Evolutionary conservation across 2,113 vertebrate species (phyloP), one percentile per base, ranked within the genome.

Genomic region (Zapornia atra): DNA sequence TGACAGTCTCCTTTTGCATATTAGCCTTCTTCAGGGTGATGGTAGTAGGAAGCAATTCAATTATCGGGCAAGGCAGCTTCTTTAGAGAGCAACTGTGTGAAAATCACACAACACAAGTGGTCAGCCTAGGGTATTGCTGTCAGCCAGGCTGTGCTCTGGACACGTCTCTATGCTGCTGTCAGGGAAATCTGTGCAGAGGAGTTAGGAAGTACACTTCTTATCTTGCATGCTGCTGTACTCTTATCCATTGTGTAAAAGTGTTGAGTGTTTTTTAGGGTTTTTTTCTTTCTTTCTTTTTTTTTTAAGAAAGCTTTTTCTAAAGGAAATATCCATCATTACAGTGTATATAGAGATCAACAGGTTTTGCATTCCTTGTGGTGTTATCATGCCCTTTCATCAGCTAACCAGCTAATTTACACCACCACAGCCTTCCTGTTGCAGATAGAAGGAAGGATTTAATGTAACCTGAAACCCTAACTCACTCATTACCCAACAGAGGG

Each of bases 401-500:
- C 59, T 92, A 96, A 96, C 72, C 78, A 95, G 82, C 40, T 95
- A 95, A 95, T 96, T 95, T 97, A 95, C 88, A 96, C 95, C 63
- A 92, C 51, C n/a, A 48, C 60, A 82, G 54, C 25, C 87, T 96
- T 95, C 84, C 85, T 96, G 80, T 94, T 91, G 87, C 33, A 90
- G 90, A 88, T 59, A 94, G 91, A 95, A 88, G 42, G 91, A 94
- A 93, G 82, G 71, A 91, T 90, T 96, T 94, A 63, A 75, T 94
- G 92, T 79, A 94, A 95, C 40, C 25, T 57, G 69, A 96, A 95
- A 91, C 92, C 20, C 29, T 90, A 87, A 81, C 44, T 94, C 76
- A 53, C 24, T 88, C 79, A 78, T 86, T 93, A 79, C 12, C 50
- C 26, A 61, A 16, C 15, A 94, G 70, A 93, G n/a, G 40, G 79